phyloP scores from a whole-genome alignment of 2,888 invertebrate genomes.

The Plebejus anna region DNA sequence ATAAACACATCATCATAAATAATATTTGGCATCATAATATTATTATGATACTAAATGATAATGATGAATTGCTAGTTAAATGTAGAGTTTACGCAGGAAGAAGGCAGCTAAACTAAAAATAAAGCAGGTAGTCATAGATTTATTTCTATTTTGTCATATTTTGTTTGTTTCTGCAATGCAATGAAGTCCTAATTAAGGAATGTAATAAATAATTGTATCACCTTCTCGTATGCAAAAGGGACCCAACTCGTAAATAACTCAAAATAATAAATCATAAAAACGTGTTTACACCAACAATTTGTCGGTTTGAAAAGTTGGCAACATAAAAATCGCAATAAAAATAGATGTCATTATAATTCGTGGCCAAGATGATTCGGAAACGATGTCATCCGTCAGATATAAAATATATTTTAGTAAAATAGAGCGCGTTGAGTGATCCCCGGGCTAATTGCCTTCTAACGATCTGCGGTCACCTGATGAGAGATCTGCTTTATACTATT shows the following conservation, averaged over 20 bases:
- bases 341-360: constrained; percentile 36
- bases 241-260: background rate
- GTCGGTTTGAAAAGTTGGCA: constrained; percentile 16
- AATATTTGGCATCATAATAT: too few relatives aligned
- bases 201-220: background rate
- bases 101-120: background rate
- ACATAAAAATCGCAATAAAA: constrained; percentile 27
- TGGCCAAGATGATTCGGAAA: constrained; percentile 42
- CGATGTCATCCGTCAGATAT: constrained; percentile 48
- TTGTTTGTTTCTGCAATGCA: too few relatives aligned
- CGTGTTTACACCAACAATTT: constrained; percentile 22
- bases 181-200: background rate
- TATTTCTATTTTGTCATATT: too few relatives aligned
- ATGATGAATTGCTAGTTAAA: background rate
- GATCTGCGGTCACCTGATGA: constrained; percentile 64
- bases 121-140: background rate
- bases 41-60: too few relatives aligned
- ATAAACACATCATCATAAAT: too few relatives aligned
- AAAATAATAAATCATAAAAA: constrained; percentile 8
- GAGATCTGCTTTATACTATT: constrained; percentile 75
- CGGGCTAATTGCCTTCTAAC: constrained; percentile 77
- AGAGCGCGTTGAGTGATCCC: constrained; percentile 68
- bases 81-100: background rate
- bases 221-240: background rate
- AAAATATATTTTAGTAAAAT: constrained; percentile 64